Percentiles rank a stretch among this genome's conserved stretches.
Conservation (phyloP, 1,140 invertebrate genomes). For the Brachionus rotundiformis region DNA sequence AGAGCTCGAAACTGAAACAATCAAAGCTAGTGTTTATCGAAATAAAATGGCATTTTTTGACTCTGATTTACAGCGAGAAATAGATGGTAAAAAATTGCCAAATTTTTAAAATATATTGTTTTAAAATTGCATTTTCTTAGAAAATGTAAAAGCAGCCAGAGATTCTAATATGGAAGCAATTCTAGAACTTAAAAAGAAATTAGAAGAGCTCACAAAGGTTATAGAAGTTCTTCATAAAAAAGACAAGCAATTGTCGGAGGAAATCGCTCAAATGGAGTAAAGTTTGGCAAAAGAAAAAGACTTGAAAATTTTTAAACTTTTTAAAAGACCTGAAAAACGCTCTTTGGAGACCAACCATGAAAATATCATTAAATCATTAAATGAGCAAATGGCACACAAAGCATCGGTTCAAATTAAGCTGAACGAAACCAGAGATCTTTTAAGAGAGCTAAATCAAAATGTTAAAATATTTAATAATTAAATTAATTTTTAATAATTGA, state of each 20-base stretch:
- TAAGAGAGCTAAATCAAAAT: constrained; percentile 43
- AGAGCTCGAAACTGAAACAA: constrained; percentile 40
- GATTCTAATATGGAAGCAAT: constrained; percentile 46
- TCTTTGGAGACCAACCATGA: constrained; percentile 28
- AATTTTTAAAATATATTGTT: background rate
- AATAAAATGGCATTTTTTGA: constrained; percentile 49
- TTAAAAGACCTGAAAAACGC: constrained; percentile 35
- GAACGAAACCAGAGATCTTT: constrained; percentile 42
- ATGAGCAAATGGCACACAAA: constrained; percentile 43
- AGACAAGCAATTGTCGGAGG: constrained; percentile 25
- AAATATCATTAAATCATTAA: constrained; percentile 4
- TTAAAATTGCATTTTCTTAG: background rate
- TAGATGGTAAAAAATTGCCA: constrained; percentile 2
- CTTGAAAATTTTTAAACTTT: no score
- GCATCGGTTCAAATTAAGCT: constrained; percentile 16
- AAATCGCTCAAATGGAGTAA: constrained; percentile 46
- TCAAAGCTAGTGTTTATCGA: constrained; percentile 45
- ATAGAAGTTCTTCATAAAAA: constrained; percentile 44
- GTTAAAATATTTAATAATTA: background rate
- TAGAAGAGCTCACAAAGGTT: background rate
- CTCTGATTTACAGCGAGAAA: constrained; percentile 31
- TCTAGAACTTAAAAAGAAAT: constrained; percentile 15
- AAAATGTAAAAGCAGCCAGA: constrained; percentile 39
- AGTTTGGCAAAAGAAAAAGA: no score
- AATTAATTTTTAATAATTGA: background rate